phyloP scores from a whole-genome alignment of 2,888 invertebrate species.

The Hyposoter dolosus region DNA sequence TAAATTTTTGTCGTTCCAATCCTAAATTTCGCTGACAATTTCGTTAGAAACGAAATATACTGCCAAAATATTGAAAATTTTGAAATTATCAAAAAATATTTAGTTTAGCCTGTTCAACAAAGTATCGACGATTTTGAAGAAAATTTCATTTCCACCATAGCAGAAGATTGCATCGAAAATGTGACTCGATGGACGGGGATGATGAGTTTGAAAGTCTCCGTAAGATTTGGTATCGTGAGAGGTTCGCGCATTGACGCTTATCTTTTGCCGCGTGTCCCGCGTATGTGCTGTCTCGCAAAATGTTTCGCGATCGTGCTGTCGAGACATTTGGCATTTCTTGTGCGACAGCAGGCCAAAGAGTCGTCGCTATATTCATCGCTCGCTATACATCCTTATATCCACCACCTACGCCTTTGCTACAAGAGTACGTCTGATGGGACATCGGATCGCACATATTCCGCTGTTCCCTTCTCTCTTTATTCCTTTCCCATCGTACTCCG shows the following conservation, averaged over 20 bases:
- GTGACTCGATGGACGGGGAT: slow-evolving; percentile 18
- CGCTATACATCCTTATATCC: slow-evolving; percentile 58
- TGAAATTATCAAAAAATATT: too few species aligned
- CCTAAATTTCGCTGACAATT: too few species aligned
- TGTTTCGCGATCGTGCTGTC: slow-evolving; percentile 65
- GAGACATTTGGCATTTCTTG: slow-evolving; percentile 67
- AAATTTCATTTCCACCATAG: slow-evolving; percentile 28
- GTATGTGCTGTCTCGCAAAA: slow-evolving; percentile 49
- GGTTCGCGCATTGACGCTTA: slow-evolving; percentile 45
- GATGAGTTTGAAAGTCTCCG: neutral
- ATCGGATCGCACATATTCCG: slow-evolving; percentile 66
- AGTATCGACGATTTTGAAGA: slow-evolving; percentile 22
- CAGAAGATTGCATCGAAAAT: slow-evolving; percentile 50
- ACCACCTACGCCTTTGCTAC: slow-evolving; percentile 63
- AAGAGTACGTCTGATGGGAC: slow-evolving; percentile 51
- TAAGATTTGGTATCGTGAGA: slow-evolving; percentile 33
- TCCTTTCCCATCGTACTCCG: slow-evolving; percentile 41
- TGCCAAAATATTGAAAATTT: too few species aligned
- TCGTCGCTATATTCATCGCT: slow-evolving; percentile 40
- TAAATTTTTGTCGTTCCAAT: too few species aligned
- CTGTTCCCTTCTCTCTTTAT: slow-evolving; percentile 52
- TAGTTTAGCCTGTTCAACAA: too few species aligned
- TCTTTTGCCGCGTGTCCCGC: neutral
- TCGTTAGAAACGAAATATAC: too few species aligned
- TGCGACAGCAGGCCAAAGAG: slow-evolving; percentile 37